Conservation (phyloP, 2,113 vertebrate genomes). For the Mola mola region DNA sequence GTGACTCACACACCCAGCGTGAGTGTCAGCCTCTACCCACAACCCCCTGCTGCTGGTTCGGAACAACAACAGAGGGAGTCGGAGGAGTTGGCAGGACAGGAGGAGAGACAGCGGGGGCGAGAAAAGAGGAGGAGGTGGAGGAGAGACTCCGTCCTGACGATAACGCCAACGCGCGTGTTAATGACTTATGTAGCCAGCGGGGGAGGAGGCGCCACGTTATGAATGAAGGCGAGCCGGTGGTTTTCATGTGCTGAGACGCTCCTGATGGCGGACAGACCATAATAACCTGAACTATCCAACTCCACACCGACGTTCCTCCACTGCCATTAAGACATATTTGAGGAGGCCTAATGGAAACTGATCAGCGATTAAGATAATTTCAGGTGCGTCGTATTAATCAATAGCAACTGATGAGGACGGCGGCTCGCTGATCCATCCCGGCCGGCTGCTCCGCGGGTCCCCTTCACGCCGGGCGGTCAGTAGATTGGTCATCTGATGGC, state of each 20-base stretch:
- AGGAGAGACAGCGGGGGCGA: slow-evolving; percentile 56
- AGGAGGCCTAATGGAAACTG: slow-evolving; percentile 77
- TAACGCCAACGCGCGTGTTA: no score
- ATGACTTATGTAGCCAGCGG: no score
- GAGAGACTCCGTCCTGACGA: slow-evolving; percentile 4
- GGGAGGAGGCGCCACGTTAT: no score
- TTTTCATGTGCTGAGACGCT: no score
- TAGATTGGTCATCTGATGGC: no score
- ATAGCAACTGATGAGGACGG: slow-evolving; percentile 68
- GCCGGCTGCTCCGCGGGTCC: no score
- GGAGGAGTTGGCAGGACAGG: slow-evolving; percentile 54
- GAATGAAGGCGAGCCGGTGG: no score
- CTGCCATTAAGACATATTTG: slow-evolving; percentile 74
- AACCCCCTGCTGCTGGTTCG: slow-evolving; percentile 80
- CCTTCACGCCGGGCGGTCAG: no score
- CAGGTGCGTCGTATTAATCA: slow-evolving; percentile 76
- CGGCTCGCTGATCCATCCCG: slow-evolving; percentile 29
- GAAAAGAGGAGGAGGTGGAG: slow-evolving; percentile 36
- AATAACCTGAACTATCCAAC: no score
- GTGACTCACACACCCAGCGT: slow-evolving; percentile 71
- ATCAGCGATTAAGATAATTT: slow-evolving; percentile 78
- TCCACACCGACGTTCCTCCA: slow-evolving; percentile 40
- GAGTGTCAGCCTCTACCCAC: slow-evolving; percentile 71
- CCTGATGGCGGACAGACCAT: no score
- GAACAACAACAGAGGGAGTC: slow-evolving; percentile 74